Conservation (phyloP, 64 coral and sea anemone species). For the Montipora cactus region DNA sequence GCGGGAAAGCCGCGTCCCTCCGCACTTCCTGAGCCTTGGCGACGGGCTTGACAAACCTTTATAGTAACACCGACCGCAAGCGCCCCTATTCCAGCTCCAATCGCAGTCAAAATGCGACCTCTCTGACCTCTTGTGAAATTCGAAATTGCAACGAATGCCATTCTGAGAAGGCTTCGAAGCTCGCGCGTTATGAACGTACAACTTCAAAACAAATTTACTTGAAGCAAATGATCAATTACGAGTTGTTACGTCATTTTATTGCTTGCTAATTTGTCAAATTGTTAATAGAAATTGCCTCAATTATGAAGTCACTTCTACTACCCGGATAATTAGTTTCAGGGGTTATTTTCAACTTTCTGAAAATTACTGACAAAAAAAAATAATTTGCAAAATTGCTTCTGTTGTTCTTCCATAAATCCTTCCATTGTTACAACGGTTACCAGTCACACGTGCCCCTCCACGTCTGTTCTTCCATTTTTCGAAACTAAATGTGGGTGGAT, state of each 20-base stretch:
- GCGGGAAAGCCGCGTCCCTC: conserved; percentile 74
- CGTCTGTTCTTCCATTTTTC: too few species aligned
- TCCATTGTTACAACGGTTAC: background rate
- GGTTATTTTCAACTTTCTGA: background rate
- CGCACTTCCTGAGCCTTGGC: background rate
- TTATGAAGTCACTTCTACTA: background rate
- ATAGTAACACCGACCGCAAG: conserved; percentile 29
- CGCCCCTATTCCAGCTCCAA: conserved; percentile 67
- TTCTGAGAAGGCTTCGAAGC: conserved; percentile 8
- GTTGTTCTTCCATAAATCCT: background rate
- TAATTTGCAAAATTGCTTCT: background rate
- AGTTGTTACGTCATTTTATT: conserved; percentile 11
- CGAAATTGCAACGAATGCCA: conserved; percentile 80
- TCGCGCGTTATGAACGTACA: background rate
- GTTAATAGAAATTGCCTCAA: conserved; percentile 1
- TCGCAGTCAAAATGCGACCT: conserved; percentile 17
- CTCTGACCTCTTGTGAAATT: conserved; percentile 19
- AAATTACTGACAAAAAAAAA: background rate
- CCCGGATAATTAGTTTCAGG: background rate
- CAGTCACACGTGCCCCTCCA: too few species aligned
- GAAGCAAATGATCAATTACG: conserved; percentile 11
- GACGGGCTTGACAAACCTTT: conserved; percentile 58
- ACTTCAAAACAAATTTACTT: background rate
- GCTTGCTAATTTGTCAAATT: conserved; percentile 6
- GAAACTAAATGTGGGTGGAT: too few species aligned